Evolutionary conservation across 1,140 invertebrate species (phyloP), one percentile per base, ranked within the genome.

Genomic region (Pseudomyrmex flavicornis): DNA sequence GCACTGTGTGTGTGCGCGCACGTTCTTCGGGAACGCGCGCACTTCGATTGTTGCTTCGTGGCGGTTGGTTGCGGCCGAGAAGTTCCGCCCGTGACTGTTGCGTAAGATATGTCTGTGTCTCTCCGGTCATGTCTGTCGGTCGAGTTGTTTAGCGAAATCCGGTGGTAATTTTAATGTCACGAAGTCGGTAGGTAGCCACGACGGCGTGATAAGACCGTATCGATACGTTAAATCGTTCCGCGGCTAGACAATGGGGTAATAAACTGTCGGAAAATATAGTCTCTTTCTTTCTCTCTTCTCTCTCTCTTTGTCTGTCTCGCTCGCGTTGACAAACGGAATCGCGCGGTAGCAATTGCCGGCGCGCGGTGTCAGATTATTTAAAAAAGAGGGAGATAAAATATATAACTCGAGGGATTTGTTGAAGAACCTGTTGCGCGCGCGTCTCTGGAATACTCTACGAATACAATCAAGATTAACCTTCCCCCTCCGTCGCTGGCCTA

Each of bases 221-320:
- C 79, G 62, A 56, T 50, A 46, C 22, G 17, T 83, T 70, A 61
- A 80, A 61, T 80, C 66, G 44, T 72, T 80, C 46, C 65, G 65
- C 76, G 9, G 22, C 20, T 72, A 80, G 54, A 80, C 76, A 80
- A 80, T 80, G 12, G 76, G 13, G 44, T 80, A 70, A 80, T 80
- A 80, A 80, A 80, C 20, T 48, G 22, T 72, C 44, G 76, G 54
- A 61, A 80, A 72, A 80, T 35, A 35, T 35, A 35, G 35, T 35
- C 35, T 35, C 35, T 35, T 35, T 35, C 35, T 35, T 26, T 26
- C 35, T 35, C 35, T 35, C 35, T 0, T 35, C 35, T 72, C 66
- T 69, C 35, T 70, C 44, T 59, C 26, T 48, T 17, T 17, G 7
- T 48, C 52, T 10, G 20, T 44, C 75, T 66, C 13, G 62, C 75